phyloP scores from a whole-genome alignment of 2,888 invertebrate genomes.

The Pediacus dermestoides region DNA sequence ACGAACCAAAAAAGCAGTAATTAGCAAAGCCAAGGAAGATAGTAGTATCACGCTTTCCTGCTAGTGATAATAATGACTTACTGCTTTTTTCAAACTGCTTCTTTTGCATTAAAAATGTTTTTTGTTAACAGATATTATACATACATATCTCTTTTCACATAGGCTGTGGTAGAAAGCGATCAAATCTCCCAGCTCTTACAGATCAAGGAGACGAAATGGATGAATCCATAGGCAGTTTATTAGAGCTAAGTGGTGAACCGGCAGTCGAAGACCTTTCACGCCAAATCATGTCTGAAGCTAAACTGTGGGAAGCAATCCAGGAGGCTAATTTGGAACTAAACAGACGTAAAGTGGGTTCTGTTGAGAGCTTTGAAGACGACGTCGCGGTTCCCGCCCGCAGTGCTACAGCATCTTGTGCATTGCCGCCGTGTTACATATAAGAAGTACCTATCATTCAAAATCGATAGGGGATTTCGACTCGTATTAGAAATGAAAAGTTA shows the following conservation, averaged over 20 bases:
- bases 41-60: too few species aligned
- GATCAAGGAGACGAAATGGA: conserved; percentile 55
- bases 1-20: too few species aligned
- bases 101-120: too few species aligned
- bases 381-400: conserved; percentile 36
- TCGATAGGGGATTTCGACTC: too few species aligned
- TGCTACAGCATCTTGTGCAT: conserved; percentile 44
- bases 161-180: conserved; percentile 76
- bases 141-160: neutral
- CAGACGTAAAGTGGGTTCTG: conserved; percentile 55
- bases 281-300: conserved; percentile 75
- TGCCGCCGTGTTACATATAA: conserved; percentile 46
- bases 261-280: conserved; percentile 72
- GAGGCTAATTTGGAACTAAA: conserved; percentile 71
- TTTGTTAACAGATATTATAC: too few species aligned
- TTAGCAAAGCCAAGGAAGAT: too few species aligned
- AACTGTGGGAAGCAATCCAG: conserved; percentile 75
- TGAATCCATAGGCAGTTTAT: conserved; percentile 62
- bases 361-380: conserved; percentile 43
- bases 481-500: too few species aligned
- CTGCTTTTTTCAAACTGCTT: too few species aligned
- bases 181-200: conserved; percentile 46
- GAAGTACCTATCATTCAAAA: too few species aligned
- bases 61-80: too few species aligned
- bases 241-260: conserved; percentile 66